Evolutionary conservation across 2,797 vertebrate species (phyloP).

Genomic region (Pogoniulus pusillus): DNA sequence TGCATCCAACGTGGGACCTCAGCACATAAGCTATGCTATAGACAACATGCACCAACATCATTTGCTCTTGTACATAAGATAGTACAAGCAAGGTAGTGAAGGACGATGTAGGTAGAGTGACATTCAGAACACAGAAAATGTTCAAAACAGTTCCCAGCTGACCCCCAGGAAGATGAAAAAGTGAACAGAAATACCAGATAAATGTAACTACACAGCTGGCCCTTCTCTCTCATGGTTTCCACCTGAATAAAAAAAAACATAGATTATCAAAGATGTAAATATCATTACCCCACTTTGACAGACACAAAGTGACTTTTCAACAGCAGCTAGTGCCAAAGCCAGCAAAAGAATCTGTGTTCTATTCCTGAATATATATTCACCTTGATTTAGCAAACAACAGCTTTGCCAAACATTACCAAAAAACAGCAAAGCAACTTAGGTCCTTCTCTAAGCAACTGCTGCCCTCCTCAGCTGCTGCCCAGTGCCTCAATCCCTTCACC

Average conservation of each 20-base stretch:
- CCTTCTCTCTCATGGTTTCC: background rate
- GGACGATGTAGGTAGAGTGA: background rate
- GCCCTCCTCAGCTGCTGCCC: background rate
- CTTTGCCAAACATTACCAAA: background rate
- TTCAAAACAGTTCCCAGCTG: background rate
- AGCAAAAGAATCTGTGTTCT: background rate
- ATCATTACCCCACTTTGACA: background rate
- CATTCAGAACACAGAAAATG: background rate
- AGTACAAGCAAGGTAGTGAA: background rate
- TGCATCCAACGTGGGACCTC: background rate
- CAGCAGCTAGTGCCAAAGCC: background rate
- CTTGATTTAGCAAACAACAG: background rate
- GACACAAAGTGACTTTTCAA: background rate
- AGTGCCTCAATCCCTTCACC: conserved; percentile 4
- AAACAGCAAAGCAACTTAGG: background rate
- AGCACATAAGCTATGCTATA: background rate
- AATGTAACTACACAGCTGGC: background rate
- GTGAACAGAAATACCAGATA: background rate
- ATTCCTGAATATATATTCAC: background rate
- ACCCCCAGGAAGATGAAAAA: background rate
- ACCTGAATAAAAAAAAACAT: background rate
- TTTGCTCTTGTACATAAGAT: background rate
- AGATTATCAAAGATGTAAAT: background rate
- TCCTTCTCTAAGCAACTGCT: background rate
- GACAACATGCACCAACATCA: background rate